phyloP scores from a whole-genome alignment of 2,888 invertebrate species.

The Polietes domitor region DNA sequence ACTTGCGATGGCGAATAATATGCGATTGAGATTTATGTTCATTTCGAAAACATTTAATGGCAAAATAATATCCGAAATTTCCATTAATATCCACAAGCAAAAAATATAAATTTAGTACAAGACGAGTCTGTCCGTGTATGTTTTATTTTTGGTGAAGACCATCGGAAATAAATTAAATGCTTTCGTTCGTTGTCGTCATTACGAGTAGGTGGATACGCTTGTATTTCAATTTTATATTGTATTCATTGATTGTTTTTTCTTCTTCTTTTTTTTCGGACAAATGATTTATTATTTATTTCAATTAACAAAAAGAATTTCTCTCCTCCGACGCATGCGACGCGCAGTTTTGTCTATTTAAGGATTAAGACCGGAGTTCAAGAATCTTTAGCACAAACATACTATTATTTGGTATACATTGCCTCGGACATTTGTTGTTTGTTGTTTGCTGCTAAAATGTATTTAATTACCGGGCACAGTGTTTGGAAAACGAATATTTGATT shows the following conservation, averaged over 20 bases:
- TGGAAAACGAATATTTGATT: too few relatives aligned
- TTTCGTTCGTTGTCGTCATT: too few relatives aligned
- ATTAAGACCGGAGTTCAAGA: background rate
- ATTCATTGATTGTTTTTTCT: too few relatives aligned
- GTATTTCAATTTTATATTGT: background rate
- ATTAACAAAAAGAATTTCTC: background rate
- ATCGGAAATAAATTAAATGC: background rate
- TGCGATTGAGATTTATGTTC: constrained; percentile 14
- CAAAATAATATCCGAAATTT: background rate
- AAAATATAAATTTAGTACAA: too few relatives aligned
- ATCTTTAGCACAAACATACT: background rate
- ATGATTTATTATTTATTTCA: constrained; percentile 2
- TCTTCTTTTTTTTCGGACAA: background rate
- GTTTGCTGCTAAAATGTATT: too few relatives aligned
- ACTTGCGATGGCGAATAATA: background rate
- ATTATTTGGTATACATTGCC: background rate
- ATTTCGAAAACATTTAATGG: background rate
- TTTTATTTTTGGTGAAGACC: background rate
- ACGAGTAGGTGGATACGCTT: too few relatives aligned
- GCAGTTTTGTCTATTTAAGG: background rate
- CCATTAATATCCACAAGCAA: too few relatives aligned
- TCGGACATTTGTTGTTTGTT: too few relatives aligned
- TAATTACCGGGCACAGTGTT: too few relatives aligned
- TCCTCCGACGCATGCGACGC: too few relatives aligned
- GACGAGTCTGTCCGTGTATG: too few relatives aligned